A percentile compares a stretch with the other conserved stretches of the same genome.
Conservation (phyloP, 2,113 vertebrate species). For the Chaetodon trifascialis region DNA sequence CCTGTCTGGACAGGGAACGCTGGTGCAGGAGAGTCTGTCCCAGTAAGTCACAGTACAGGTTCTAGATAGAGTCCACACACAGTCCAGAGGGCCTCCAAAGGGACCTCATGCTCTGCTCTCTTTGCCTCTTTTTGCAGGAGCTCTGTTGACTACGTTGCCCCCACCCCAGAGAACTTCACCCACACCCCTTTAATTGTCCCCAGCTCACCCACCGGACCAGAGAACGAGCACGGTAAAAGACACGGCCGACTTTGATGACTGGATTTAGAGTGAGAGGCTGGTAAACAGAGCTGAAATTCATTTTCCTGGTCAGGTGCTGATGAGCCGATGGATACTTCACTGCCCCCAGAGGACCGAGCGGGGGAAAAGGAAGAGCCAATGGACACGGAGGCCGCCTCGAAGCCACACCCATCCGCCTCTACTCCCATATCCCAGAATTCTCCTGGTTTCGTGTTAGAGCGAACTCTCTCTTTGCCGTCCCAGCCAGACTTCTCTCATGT, state of each 20-base stretch:
- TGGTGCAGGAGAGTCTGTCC: conserved; percentile 87
- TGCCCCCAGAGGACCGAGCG: conserved; percentile 68
- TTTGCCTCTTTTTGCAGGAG: conserved; percentile 76
- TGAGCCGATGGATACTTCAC: conserved; percentile 85
- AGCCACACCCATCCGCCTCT: conserved; percentile 83
- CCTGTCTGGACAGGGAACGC: conserved; percentile 89
- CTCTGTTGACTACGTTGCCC: conserved; percentile 85
- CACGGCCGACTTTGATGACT: background rate
- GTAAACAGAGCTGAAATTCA: background rate
- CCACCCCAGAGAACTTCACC: conserved; percentile 85
- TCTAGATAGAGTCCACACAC: background rate
- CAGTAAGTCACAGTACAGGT: conserved; percentile 82
- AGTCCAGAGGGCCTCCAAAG: background rate
- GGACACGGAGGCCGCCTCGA: conserved; percentile 70
- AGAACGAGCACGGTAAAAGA: conserved; percentile 80
- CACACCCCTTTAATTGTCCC: conserved; percentile 88
- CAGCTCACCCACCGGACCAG: conserved; percentile 90
- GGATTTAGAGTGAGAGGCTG: background rate
- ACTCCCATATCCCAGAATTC: conserved; percentile 88
- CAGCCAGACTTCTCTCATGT: conserved; percentile 97
- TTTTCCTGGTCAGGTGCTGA: conserved; percentile 65
- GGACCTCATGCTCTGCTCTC: background rate
- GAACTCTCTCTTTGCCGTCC: conserved; percentile 86
- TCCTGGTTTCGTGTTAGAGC: conserved; percentile 83
- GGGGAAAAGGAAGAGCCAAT: conserved; percentile 69